Evolutionary conservation across 2,113 vertebrate genomes (phyloP).

Genomic region (Eulacestoma nigropectus): DNA sequence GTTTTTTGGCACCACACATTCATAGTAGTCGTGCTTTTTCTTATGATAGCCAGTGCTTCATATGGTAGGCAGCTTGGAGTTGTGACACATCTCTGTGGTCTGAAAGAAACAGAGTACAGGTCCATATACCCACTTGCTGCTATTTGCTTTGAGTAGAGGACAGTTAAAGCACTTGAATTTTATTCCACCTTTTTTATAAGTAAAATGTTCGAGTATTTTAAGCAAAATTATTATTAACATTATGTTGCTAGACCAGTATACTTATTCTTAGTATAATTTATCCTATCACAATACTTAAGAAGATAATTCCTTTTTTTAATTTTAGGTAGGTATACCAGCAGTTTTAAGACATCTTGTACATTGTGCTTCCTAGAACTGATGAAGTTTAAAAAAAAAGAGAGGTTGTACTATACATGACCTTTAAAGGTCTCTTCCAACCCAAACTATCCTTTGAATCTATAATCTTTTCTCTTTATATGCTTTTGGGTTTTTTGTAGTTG

Average conservation of each 20-base stretch:
- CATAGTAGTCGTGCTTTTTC: not conserved
- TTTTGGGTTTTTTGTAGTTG: not conserved
- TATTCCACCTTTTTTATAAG: not conserved
- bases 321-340: not conserved
- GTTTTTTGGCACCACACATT: not conserved
- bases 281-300: not conserved
- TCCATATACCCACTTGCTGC: not conserved
- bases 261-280: not conserved
- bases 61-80: not conserved
- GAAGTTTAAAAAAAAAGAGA: not conserved
- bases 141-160: not conserved
- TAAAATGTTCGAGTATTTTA: not conserved
- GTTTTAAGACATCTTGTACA: not conserved
- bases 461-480: not conserved
- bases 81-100: not conserved
- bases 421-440: not conserved
- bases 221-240: not conserved
- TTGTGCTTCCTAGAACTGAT: not conserved
- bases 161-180: not conserved
- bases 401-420: not conserved
- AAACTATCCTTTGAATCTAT: not conserved
- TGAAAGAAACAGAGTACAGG: not conserved
- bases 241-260: not conserved
- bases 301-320: not conserved
- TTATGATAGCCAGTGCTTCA: not conserved